Evolutionary conservation across 2,797 vertebrate species (phyloP).

Genomic region (Scolopax bukidnonensis): DNA sequence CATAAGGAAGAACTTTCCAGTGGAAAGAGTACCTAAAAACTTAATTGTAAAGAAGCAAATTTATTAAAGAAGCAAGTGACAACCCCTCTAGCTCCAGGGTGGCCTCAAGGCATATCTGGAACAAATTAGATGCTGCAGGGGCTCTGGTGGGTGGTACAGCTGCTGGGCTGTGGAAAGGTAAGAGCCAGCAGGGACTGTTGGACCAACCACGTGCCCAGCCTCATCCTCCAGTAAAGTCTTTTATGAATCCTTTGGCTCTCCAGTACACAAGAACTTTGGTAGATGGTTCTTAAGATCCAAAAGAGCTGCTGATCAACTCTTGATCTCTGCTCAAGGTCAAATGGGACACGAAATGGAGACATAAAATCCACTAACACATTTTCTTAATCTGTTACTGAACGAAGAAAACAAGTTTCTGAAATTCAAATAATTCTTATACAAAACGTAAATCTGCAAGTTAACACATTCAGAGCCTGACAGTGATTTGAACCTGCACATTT

Average conservation of each 20-base stretch:
- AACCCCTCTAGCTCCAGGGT: neutral
- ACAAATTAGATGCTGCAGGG: neutral
- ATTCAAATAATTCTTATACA: neutral
- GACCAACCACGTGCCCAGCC: neutral
- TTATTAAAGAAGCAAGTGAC: neutral
- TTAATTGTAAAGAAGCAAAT: neutral
- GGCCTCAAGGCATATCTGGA: neutral
- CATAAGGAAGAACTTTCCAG: neutral
- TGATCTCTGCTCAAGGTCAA: neutral
- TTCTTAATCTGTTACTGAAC: neutral
- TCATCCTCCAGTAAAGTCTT: neutral
- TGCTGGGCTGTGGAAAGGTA: neutral
- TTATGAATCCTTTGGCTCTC: neutral
- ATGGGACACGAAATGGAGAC: neutral
- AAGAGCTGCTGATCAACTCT: neutral
- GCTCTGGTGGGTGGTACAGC: neutral
- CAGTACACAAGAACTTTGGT: neutral
- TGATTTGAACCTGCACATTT: neutral
- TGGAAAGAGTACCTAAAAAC: neutral
- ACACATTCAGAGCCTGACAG: fast-evolving
- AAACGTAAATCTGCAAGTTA: neutral
- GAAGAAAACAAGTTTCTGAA: neutral
- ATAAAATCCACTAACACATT: fast-evolving
- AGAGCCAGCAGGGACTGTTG: neutral
- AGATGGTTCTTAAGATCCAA: neutral